These are phyloP conservation scores for Coptodon rendalli DNA, from an alignment of 2,113 vertebrate genomes.

Conservation along the genomic window DNA sequence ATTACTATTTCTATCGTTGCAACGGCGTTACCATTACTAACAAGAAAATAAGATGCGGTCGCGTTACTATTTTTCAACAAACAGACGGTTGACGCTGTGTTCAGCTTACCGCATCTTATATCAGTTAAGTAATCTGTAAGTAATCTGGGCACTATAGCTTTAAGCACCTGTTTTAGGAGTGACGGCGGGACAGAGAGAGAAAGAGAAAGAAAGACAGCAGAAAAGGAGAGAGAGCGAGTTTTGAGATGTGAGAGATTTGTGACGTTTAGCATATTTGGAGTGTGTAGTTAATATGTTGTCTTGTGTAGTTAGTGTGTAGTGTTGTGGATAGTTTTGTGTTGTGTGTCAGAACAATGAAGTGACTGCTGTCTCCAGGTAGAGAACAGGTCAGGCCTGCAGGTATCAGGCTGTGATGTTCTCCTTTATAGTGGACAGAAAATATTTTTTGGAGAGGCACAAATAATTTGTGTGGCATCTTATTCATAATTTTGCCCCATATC, in stretches of 20 bases:
- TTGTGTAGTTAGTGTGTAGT: not conserved
- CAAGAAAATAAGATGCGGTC: too few relatives aligned
- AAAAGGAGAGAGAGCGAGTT: not conserved
- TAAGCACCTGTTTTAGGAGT: not conserved
- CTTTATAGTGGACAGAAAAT: not conserved
- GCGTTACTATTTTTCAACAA: too few relatives aligned
- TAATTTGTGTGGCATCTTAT: not conserved
- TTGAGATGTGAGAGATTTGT: not conserved
- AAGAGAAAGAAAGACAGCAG: not conserved
- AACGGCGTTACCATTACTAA: too few relatives aligned
- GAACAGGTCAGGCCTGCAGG: not conserved
- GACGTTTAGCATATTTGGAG: not conserved
- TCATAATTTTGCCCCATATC: not conserved
- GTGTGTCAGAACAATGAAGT: not conserved
- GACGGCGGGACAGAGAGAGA: rapidly evolving
- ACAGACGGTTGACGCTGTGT: too few relatives aligned
- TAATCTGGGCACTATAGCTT: too few relatives aligned
- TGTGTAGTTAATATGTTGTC: not conserved
- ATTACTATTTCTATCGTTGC: too few relatives aligned
- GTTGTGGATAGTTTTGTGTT: rapidly evolving
- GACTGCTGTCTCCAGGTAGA: not conserved
- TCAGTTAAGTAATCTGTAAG: too few relatives aligned
- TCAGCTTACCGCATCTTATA: too few relatives aligned
- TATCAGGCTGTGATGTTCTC: not conserved
- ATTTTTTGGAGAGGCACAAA: not conserved